Base-by-base conservation (phyloP, 2,113 vertebrate genomes). In the Sturnira hondurensis region DNA sequence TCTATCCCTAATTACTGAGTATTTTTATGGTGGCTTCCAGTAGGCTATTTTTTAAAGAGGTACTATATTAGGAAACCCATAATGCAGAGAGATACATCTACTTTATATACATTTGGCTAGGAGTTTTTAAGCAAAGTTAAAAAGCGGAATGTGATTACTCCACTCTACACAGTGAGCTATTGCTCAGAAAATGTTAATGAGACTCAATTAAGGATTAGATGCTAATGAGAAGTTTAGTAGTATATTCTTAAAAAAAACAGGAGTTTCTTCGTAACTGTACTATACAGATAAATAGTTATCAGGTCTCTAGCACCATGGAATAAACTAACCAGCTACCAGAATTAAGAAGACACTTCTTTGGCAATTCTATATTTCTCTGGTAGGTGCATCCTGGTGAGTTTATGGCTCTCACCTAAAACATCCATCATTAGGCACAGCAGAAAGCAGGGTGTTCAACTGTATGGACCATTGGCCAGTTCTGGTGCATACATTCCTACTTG, bases 131-230 rank as follows among this genome's bases (percentile, higher is more conserved):
- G 77, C n/a, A 77, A 71, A 78, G 33, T 80, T 89, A 77, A 89
- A 93, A 82, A 15, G 68, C 47, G 4, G 28, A 65, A 47, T 84
- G 56, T 82, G 88, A 87, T 91, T 95, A 63, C 7, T 83, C 91
- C 16, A 80, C n/a, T 77, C 1, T 70, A 52, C 9, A 74, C 9
- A 70, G n/a, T 92, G 73, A 89, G 54, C 45, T 95, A n/a, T 89
- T 94, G 85, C 93, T 89, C 91, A 92, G 74, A 63, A 92, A 45
- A 96, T 81, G 83, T 82, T 93, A 96, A 86, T 95, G 93, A 94
- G 52, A 96, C 92, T 85, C 80, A 96, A 86, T 92, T 95, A 94
- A 97, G 56, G 33, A 92, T 87, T 81, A 93, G 58, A 63, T 85
- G 13, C 33, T 88, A 90, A 50, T 95, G 26, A 96, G 86, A 95